A percentile compares a stretch with the other conserved stretches of the same genome.
phyloP scores from a whole-genome alignment of 35 echinoderm and acorn worm genomes.

The Anneissia japonica region DNA sequence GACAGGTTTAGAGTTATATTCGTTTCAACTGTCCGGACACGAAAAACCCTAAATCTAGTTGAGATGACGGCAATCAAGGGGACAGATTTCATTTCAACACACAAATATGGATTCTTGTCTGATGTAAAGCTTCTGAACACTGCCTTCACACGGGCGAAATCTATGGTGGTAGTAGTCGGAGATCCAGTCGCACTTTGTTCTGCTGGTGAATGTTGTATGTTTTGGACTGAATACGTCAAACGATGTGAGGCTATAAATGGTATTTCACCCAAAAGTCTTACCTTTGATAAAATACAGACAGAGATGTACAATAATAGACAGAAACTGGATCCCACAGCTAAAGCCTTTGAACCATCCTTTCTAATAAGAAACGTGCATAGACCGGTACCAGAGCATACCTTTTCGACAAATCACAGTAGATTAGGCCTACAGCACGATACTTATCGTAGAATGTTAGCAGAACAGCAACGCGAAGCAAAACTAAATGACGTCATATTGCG shows the following conservation, averaged over 20 bases:
- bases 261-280: conserved; percentile 31
- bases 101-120: conserved; percentile 78
- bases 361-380: no score
- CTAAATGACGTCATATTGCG: no score
- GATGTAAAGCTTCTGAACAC: conserved; percentile 75
- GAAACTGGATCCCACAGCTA: conserved; percentile 50
- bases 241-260: conserved; percentile 63
- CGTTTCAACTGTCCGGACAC: conserved; percentile 68
- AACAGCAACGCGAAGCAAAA: no score
- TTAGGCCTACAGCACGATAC: no score
- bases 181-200: conserved; percentile 80
- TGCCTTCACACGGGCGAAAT: conserved; percentile 75
- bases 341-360: conserved; percentile 32
- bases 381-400: no score
- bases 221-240: conserved; percentile 71
- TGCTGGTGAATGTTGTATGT: conserved; percentile 58
- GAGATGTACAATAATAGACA: conserved; percentile 54
- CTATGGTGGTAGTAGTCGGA: conserved; percentile 60
- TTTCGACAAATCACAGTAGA: no score
- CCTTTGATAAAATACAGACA: conserved; percentile 58
- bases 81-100: conserved; percentile 21
- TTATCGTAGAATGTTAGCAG: no score
- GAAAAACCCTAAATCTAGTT: conserved; percentile 43
- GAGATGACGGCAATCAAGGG: conserved; percentile 53
- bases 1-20: conserved; percentile 74